These are phyloP conservation scores for Drosophila malerkotliana DNA, from an alignment of 1,140 invertebrate genomes.

Conservation along the genomic window DNA sequence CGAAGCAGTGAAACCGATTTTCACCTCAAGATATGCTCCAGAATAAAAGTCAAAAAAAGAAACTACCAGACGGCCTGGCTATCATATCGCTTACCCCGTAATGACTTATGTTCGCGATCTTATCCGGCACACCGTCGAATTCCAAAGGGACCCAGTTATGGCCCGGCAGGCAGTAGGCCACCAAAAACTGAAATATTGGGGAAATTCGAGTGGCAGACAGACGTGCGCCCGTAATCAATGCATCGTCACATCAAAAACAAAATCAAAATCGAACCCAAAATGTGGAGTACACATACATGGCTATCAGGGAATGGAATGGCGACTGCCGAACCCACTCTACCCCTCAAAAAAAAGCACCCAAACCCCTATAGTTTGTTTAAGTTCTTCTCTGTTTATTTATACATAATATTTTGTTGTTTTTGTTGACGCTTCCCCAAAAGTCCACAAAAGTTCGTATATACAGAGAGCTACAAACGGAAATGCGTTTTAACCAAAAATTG, in stretches of 20 bases:
- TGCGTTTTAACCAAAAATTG: constrained; percentile 53
- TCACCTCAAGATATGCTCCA: not conserved
- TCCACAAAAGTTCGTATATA: constrained; percentile 20
- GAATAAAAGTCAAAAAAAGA: constrained; percentile 6
- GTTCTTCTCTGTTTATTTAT: constrained; percentile 76
- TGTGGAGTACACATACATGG: constrained; percentile 1
- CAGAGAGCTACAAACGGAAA: constrained; percentile 2
- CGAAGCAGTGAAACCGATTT: constrained; percentile 20
- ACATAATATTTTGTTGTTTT: constrained; percentile 57
- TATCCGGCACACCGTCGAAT: constrained; percentile 53
- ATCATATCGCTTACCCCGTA: constrained; percentile 69
- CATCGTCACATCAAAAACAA: constrained; percentile 63
- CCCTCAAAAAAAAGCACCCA: constrained; percentile 7
- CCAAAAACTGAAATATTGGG: not conserved
- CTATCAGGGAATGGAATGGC: constrained; percentile 3
- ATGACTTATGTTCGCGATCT: constrained; percentile 81
- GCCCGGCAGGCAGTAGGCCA: constrained; percentile 32
- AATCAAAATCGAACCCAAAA: constrained; percentile 39
- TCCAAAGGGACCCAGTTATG: constrained; percentile 56
- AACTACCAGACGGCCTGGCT: constrained; percentile 9
- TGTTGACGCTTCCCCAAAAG: constrained; percentile 15
- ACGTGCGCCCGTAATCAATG: constrained; percentile 72
- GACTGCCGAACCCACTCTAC: constrained; percentile 5
- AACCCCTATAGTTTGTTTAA: constrained; percentile 74
- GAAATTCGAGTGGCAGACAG: constrained; percentile 41